A percentile compares a stretch with the other conserved stretches of the same genome.
Conservation (phyloP, 2,113 vertebrate genomes). For the Calypte anna region DNA sequence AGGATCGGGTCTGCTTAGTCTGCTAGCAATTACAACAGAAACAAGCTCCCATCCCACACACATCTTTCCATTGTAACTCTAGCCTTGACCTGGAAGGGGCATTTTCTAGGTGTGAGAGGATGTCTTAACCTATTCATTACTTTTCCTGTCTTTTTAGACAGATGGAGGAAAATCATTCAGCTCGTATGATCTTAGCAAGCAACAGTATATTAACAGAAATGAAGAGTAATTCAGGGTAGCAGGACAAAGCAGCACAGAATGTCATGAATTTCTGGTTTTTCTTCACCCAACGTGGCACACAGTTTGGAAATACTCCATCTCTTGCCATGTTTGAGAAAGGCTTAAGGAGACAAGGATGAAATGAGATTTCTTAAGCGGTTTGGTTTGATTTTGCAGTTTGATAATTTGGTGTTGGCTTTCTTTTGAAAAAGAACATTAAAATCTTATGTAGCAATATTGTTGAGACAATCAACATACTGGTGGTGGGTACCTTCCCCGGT, state of each 20-base stretch:
- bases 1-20: neutral
- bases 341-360: neutral
- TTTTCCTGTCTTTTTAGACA: constrained; percentile 22
- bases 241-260: neutral
- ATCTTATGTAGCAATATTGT: fast-evolving
- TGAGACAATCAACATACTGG: neutral
- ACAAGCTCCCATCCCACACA: neutral
- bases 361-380: neutral
- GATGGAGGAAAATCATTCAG: constrained; percentile 16
- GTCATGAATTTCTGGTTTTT: neutral
- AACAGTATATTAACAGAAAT: constrained; percentile 7
- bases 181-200: constrained; percentile 22
- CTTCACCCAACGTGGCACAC: neutral
- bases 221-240: neutral
- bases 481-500: fast-evolving
- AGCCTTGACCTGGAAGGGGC: constrained; percentile 54
- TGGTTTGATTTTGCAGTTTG: neutral
- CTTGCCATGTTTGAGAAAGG: neutral
- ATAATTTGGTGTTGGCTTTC: neutral
- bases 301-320: neutral
- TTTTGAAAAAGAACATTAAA: fast-evolving
- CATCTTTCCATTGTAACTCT: neutral
- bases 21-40: constrained; percentile 50
- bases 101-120: constrained; percentile 30
- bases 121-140: constrained; percentile 44